Evolutionary conservation across 2,797 vertebrate genomes (phyloP), one percentile per base, ranked within the genome.

Genomic region (Botia kubotai): DNA sequence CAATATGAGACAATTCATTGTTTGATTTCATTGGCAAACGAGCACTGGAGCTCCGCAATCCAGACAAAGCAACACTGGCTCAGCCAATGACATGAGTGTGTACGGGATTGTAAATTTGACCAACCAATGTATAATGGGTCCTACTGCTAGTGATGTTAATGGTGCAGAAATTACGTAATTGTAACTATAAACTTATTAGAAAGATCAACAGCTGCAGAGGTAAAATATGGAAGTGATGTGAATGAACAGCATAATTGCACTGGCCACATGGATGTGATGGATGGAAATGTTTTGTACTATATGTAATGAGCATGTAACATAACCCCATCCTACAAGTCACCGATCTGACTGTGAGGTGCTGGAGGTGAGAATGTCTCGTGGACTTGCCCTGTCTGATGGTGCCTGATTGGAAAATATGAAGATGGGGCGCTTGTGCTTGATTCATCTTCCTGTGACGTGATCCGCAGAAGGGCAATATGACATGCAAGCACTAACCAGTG

Each of bases 331-430:
- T 78, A 73, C 70, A 75, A 50, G 57, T 77, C 50, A 77, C 63
- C 39, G 55, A 75, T 75, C 75, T 58, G 60, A 60, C 48, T 70
- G 23, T 11, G 48, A 66, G 67, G 76, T 67, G 33, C 66, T 78
- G 58, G 70, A 81, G 83, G 82, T 82, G 82, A 84, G 77, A 83
- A 86, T 82, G 83, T 75, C 83, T 78, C 63, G 48, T 69, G 77
- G 83, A 81, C 82, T 55, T 43, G 53, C 21, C 50, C 68, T 36
- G 62, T 72, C 74, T 81, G 79, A 87, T 83, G 79, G 75, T 73
- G 58, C 65, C 71, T 86, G 85, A 82, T 83, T 83, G 73, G 73
- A 72, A 71, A 81, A 83, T 84, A 86, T 86, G 83, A 80, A 79
- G 75, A 83, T 86, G 68, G 65, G 85, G 77, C 16, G 52, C 73